Evolutionary conservation across 2,888 invertebrate species (phyloP).

Genomic region (Drosophila demipolita): DNA sequence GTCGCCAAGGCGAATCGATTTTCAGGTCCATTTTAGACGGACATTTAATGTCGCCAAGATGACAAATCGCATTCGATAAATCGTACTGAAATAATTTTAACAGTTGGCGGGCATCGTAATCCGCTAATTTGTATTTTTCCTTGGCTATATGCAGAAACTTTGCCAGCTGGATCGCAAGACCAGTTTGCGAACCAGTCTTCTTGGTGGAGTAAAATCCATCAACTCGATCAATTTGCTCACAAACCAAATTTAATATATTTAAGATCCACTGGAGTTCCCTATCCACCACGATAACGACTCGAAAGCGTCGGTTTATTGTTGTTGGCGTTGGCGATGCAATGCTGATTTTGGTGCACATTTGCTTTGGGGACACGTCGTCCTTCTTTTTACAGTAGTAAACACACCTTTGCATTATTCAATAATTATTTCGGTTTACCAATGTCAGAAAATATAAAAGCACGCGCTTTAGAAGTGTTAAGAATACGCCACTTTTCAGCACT

Average conservation of each 20-base stretch:
- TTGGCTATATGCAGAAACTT: slow-evolving; percentile 20
- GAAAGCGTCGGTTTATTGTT: neutral
- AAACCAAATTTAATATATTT: accelerated
- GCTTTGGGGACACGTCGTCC: neutral
- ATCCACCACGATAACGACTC: neutral
- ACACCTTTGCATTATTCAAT: slow-evolving; percentile 27
- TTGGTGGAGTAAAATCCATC: slow-evolving; percentile 18
- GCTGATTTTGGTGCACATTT: slow-evolving; percentile 9
- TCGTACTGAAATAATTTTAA: slow-evolving; percentile 29
- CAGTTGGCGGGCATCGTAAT: slow-evolving; percentile 33
- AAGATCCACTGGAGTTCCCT: accelerated
- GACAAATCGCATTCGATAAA: neutral
- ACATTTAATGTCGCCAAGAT: slow-evolving; percentile 3
- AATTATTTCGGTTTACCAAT: neutral
- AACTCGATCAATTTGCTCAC: accelerated
- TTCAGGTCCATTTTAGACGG: slow-evolving; percentile 2
- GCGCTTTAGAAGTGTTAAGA: slow-evolving; percentile 6
- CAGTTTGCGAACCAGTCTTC: neutral
- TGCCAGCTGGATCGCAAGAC: neutral
- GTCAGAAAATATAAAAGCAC: neutral
- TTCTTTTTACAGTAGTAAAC: neutral
- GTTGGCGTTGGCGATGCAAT: slow-evolving; percentile 34
- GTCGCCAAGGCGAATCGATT: slow-evolving; percentile 43
- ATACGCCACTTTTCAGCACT: neutral
- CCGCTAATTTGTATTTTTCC: slow-evolving; percentile 26